These are phyloP conservation scores for Microtus richardsoni DNA, from an alignment of 2,113 vertebrate genomes.

Conservation along the genomic window DNA sequence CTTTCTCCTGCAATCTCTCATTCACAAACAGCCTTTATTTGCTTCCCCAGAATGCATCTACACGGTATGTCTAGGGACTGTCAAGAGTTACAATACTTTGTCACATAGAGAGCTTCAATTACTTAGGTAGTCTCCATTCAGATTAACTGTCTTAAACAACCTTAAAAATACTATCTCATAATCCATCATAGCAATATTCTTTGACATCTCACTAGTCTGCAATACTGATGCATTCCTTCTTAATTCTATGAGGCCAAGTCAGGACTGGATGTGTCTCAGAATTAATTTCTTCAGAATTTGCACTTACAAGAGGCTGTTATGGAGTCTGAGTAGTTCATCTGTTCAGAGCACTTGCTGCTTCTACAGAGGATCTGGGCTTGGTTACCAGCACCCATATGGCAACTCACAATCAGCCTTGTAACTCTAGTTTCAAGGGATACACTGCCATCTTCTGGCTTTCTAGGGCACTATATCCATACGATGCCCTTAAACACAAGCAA, in stretches of 20 bases:
- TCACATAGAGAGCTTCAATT: neutral
- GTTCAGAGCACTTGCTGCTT: neutral
- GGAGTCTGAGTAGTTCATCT: neutral
- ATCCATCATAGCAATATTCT: neutral
- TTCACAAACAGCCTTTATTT: neutral
- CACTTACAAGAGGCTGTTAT: neutral
- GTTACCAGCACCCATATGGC: neutral
- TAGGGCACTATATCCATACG: neutral
- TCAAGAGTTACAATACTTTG: neutral
- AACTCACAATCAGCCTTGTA: neutral
- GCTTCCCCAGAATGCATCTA: neutral
- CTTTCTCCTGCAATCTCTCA: neutral
- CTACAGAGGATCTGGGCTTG: neutral
- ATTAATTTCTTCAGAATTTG: neutral
- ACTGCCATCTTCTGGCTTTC: neutral
- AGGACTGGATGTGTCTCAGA: neutral
- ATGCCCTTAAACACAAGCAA: neutral
- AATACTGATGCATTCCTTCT: neutral
- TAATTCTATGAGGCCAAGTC: neutral
- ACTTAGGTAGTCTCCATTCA: neutral
- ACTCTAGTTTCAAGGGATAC: neutral
- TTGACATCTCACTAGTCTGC: neutral
- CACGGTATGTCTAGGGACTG: neutral
- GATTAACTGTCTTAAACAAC: neutral
- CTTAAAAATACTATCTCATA: neutral